Evolutionary conservation across 2,113 vertebrate genomes (phyloP), one percentile per base, ranked within the genome.

Genomic region (Oryzias curvinotus): DNA sequence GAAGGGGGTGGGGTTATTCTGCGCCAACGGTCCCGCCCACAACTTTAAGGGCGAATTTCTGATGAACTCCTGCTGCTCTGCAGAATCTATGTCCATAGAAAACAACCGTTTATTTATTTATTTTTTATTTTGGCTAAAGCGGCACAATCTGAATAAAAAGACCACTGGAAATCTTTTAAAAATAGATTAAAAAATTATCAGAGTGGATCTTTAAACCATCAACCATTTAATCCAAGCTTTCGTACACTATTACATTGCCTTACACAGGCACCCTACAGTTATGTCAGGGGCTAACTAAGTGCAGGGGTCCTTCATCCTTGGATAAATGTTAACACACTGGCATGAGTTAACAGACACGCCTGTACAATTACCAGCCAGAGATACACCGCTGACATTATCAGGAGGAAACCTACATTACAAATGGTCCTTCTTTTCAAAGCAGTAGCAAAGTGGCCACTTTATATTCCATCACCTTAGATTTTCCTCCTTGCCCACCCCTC

Each of bases 331-430:
- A 85, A 85, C 84, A 88, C 75, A 79, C 68, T 63, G 71, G 73
- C 77, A 71, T 59, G 79, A 84, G 83, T 87, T 86, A 85, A 87
- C 78, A 82, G 78, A 85, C 78, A 74, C 36, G 46, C 65, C 80
- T 49, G 69, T 57, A 82, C 81, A 89, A 85, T 84, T 85, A 81
- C 81, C 75, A 73, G 80, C 72, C 70, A 50, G 63, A 57, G 75
- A 78, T 72, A 73, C 80, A 78, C 51, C 59, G 64, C 65, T 89
- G 87, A 89, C 87, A 87, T 88, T 88, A 86, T 91, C 86, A 89
- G 66, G 65, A 80, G 62, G 70, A 62, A 83, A 78, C 74, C 71
- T 68, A 77, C 68, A 52, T 81, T 80, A 83, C 81, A 81, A 78
- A 75, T 68, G 57, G 78, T 61, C 54, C 57, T 67, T 68, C 62